Percentiles rank a stretch among this genome's conserved stretches.
Evolutionary conservation across 2,888 invertebrate species (phyloP).

Genomic region (Pecten maximus): DNA sequence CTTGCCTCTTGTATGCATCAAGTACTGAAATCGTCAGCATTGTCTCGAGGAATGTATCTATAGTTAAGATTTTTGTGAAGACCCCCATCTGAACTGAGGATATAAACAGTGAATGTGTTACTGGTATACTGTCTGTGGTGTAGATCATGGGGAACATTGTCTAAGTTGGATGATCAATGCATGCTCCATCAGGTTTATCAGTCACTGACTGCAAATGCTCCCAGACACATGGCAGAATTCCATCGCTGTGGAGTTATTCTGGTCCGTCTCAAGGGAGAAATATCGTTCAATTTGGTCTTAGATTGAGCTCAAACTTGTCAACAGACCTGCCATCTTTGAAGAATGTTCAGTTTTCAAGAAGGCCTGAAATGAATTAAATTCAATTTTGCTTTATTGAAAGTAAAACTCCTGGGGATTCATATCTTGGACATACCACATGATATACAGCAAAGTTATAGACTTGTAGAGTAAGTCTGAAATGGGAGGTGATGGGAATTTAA

Average conservation of each 20-base stretch:
- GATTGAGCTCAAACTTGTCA: not conserved
- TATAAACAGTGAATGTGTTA: too few relatives aligned
- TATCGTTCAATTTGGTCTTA: not conserved
- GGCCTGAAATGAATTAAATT: not conserved
- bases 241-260: not conserved
- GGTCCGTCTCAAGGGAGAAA: not conserved
- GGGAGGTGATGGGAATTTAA: too few relatives aligned
- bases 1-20: too few relatives aligned
- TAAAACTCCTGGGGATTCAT: not conserved
- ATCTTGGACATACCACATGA: not conserved
- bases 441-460: too few relatives aligned
- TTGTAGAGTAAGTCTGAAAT: too few relatives aligned
- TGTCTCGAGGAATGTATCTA: too few relatives aligned
- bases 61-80: too few relatives aligned
- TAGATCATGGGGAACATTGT: not conserved
- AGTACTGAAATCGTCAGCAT: too few relatives aligned
- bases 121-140: not conserved
- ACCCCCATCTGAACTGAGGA: too few relatives aligned
- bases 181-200: not conserved
- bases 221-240: not conserved
- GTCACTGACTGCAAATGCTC: not conserved
- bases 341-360: slow-evolving; percentile 17
- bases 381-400: not conserved
- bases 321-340: not conserved
- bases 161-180: not conserved